Evolutionary conservation across 2,797 vertebrate genomes (phyloP).

Genomic region (Acanthurus leucopareius): DNA sequence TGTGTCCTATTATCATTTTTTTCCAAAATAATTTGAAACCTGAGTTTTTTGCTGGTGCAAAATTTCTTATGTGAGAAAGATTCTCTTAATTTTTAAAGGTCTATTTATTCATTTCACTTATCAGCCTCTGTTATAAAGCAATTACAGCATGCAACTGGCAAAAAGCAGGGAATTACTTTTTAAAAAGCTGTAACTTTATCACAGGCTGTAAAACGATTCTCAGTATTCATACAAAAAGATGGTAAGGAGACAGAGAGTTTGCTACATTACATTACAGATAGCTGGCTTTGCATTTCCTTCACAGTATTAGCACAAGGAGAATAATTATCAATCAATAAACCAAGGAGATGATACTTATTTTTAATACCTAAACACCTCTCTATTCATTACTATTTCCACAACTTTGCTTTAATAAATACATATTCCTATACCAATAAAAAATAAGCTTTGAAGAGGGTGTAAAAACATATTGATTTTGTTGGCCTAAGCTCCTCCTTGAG

Average conservation of each 20-base stretch:
- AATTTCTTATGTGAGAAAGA: not conserved
- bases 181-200: conserved; percentile 2
- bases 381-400: not conserved
- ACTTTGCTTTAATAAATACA: not conserved
- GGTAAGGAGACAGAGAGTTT: not conserved
- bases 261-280: not conserved
- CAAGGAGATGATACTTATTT: not conserved
- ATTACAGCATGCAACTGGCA: conserved; percentile 5
- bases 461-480: conserved; percentile 17
- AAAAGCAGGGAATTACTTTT: conserved; percentile 9
- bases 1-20: not conserved
- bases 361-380: not conserved
- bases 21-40: not conserved
- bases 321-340: not conserved
- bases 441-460: not conserved
- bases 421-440: not conserved
- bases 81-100: conserved; percentile 10
- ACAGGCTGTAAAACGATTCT: conserved; percentile 1
- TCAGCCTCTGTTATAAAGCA: conserved; percentile 10
- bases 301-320: not conserved
- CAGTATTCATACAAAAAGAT: not conserved
- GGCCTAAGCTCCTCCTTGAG: not conserved
- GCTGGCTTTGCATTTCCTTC: not conserved
- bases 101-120: conserved; percentile 9
- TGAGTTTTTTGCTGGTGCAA: not conserved